Conservation (phyloP, 1,140 invertebrate species). For the Drosophila erecta region DNA sequence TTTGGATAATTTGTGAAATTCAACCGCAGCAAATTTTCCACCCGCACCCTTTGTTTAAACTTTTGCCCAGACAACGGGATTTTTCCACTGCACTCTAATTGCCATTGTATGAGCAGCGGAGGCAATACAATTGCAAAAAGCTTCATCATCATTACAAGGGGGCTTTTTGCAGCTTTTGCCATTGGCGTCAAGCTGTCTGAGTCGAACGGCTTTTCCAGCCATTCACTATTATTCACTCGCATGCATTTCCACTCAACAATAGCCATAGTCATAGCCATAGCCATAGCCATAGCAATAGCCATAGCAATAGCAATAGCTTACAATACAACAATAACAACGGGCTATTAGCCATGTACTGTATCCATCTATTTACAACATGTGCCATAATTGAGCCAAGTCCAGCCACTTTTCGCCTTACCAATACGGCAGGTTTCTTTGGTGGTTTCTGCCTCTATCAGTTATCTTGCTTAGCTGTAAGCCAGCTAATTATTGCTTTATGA, state of each 20-base stretch:
- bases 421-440: constrained; percentile 2
- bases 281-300: constrained; percentile 1
- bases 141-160: constrained; percentile 76
- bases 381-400: constrained; percentile 53
- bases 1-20: constrained; percentile 28
- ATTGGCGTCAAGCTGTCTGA: constrained; percentile 81
- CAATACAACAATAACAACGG: neutral
- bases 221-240: constrained; percentile 61
- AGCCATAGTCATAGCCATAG: neutral
- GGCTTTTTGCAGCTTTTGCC: constrained; percentile 52
- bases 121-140: constrained; percentile 44
- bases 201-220: constrained; percentile 69
- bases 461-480: constrained; percentile 30
- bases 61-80: constrained; percentile 55
- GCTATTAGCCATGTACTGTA: constrained; percentile 12
- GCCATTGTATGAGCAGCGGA: constrained; percentile 51
- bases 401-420: constrained; percentile 22
- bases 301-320: constrained; percentile 1
- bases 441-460: constrained; percentile 21
- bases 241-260: constrained; percentile 28
- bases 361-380: constrained; percentile 23
- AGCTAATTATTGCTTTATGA: constrained; percentile 58
- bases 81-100: constrained; percentile 73
- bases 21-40: constrained; percentile 37
- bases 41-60: constrained; percentile 49